Evolutionary conservation across 2,888 invertebrate genomes (phyloP).

Genomic region (Ichneumoninae sp.): DNA sequence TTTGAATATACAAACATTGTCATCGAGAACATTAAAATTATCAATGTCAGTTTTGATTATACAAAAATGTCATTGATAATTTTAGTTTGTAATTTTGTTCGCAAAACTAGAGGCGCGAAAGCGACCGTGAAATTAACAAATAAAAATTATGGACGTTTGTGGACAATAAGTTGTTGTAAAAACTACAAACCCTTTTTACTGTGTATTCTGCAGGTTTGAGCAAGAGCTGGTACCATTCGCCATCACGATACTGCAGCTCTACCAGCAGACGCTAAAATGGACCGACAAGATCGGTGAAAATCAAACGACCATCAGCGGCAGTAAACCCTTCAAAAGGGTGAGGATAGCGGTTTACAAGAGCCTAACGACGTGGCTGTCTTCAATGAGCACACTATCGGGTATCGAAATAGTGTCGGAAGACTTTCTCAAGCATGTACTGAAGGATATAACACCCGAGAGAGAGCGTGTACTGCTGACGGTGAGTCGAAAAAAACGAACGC

Average conservation of each 20-base stretch:
- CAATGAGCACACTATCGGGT: slow-evolving; percentile 75
- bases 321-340: slow-evolving; percentile 75
- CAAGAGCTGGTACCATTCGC: slow-evolving; percentile 77
- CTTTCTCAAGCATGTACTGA: slow-evolving; percentile 74
- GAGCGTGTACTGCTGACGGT: slow-evolving; percentile 75
- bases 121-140: no score
- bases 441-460: slow-evolving; percentile 77
- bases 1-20: no score
- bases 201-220: slow-evolving; percentile 73
- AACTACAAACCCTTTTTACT: no score
- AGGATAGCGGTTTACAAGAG: slow-evolving; percentile 76
- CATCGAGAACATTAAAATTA: no score
- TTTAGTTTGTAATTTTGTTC: no score
- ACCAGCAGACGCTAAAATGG: slow-evolving; percentile 79
- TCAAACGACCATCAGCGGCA: slow-evolving; percentile 71
- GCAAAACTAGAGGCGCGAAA: no score
- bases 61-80: no score
- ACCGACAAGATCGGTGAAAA: slow-evolving; percentile 70
- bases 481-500: slow-evolving; percentile 56
- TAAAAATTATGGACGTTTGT: no score
- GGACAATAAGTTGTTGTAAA: no score
- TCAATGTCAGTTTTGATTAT: no score
- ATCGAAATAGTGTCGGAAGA: slow-evolving; percentile 78
- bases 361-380: slow-evolving; percentile 76
- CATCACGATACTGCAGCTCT: slow-evolving; percentile 76